A percentile compares a stretch with the other conserved stretches of the same genome.
These are phyloP conservation scores for Bombyx huttoni DNA, from an alignment of 2,888 invertebrate species.

Conservation along the genomic window DNA sequence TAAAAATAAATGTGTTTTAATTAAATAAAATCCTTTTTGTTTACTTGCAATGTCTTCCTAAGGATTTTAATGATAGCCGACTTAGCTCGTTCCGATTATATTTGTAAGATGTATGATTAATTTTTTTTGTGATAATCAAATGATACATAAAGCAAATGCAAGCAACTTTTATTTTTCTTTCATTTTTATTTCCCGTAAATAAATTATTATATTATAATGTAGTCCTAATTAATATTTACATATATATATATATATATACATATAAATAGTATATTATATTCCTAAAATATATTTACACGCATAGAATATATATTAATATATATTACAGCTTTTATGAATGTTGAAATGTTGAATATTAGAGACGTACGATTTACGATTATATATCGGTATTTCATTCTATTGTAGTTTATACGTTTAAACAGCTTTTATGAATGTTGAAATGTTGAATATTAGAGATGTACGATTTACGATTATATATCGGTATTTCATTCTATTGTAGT, in stretches of 20 bases:
- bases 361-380: conserved; percentile 13
- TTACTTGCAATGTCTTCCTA: too few species aligned
- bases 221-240: not conserved
- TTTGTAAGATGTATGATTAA: not conserved
- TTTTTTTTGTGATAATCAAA: not conserved
- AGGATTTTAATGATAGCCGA: too few species aligned
- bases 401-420: conserved; percentile 26
- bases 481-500: conserved; percentile 34
- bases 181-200: conserved; percentile 25
- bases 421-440: not conserved
- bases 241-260: not conserved
- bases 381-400: conserved; percentile 34
- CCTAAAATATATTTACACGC: too few species aligned
- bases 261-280: too few species aligned
- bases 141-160: conserved; percentile 51
- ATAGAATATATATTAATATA: not conserved
- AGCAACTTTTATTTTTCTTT: conserved; percentile 47
- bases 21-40: too few species aligned
- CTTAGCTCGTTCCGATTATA: too few species aligned
- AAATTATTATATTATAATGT: conserved; percentile 1
- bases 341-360: not conserved
- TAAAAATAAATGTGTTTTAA: too few species aligned
- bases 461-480: conserved; percentile 26
- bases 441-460: not conserved
- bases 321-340: not conserved